phyloP scores from a whole-genome alignment of 1,140 invertebrate genomes.

The Procambarus clarkii region DNA sequence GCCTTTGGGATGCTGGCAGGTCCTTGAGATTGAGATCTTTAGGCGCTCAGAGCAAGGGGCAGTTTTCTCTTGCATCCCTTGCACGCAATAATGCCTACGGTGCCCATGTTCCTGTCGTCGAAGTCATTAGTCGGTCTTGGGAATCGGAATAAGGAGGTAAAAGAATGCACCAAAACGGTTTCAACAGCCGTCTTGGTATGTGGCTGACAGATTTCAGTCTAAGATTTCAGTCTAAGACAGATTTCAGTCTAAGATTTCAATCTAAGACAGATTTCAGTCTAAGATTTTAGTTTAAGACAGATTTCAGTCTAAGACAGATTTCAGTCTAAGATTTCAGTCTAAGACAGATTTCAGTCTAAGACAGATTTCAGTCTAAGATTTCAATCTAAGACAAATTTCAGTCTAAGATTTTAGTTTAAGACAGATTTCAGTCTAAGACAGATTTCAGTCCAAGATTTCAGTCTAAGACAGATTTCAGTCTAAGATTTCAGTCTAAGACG shows the following conservation, averaged over 20 bases:
- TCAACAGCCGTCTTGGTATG: not conserved
- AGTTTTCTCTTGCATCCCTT: constrained; percentile 28
- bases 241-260: no score
- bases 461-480: no score
- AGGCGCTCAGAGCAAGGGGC: constrained; percentile 36
- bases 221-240: constrained; percentile 25
- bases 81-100: constrained; percentile 48
- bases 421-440: no score
- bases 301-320: no score
- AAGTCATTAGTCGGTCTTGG: constrained; percentile 62
- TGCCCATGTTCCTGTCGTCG: constrained; percentile 48
- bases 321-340: not conserved
- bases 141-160: not conserved
- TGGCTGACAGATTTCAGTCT: constrained; percentile 21
- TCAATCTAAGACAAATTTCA: constrained; percentile 26
- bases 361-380: no score
- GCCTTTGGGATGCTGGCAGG: not conserved
- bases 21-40: constrained; percentile 56
- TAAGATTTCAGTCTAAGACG: no score
- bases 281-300: constrained; percentile 17
- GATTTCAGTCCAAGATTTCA: no score
- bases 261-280: no score
- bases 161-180: constrained; percentile 14
- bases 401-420: not conserved
- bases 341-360: constrained; percentile 4